A percentile compares a stretch with the other conserved stretches of the same genome.
Evolutionary conservation across 2,797 vertebrate species (phyloP).

Genomic region (Eospalax fontanierii): DNA sequence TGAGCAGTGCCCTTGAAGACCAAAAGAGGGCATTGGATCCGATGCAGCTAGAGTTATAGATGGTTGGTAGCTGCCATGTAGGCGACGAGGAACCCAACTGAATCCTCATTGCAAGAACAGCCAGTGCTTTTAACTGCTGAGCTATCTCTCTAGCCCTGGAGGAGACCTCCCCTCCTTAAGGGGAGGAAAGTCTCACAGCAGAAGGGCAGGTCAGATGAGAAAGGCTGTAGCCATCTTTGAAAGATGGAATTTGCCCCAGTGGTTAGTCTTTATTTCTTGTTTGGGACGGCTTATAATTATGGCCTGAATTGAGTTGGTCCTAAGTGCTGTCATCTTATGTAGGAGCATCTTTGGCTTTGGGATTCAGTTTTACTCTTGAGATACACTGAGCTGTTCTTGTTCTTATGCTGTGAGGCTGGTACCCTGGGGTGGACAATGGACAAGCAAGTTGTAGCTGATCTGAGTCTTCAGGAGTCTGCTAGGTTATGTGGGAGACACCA

Average conservation of each 20-base stretch:
- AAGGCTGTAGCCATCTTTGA: background rate
- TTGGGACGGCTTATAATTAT: background rate
- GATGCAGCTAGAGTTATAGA: too few species aligned
- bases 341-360: background rate
- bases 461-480: accelerated
- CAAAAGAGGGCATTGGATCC: too few species aligned
- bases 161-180: background rate
- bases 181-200: background rate
- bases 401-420: background rate
- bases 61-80: too few species aligned
- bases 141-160: too few species aligned
- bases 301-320: background rate
- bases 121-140: too few species aligned
- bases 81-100: too few species aligned
- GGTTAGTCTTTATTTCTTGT: background rate
- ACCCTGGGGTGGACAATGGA: too few species aligned
- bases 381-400: background rate
- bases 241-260: background rate
- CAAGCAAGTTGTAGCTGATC: background rate
- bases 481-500: background rate
- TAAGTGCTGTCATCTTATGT: background rate
- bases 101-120: too few species aligned
- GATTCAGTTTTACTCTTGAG: background rate
- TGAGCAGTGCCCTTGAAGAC: too few species aligned
- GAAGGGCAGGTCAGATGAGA: background rate